Evolutionary conservation across 2,113 vertebrate genomes (phyloP).

Genomic region (Cricetomys ansorgei): DNA sequence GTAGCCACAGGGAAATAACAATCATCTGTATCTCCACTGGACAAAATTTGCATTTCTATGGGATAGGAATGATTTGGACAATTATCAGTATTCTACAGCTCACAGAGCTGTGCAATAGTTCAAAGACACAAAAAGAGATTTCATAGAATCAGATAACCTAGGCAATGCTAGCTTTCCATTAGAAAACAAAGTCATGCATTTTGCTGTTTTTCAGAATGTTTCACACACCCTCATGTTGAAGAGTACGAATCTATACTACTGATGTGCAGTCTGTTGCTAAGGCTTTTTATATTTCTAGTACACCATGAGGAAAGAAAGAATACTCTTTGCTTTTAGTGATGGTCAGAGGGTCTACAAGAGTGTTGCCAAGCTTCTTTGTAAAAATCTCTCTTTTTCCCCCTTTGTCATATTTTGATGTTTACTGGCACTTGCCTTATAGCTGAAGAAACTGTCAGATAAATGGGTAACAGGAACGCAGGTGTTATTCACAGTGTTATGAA

Average conservation of each 20-base stretch:
- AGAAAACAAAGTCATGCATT: neutral
- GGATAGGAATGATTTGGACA: neutral
- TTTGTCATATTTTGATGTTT: neutral
- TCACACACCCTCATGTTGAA: accelerated
- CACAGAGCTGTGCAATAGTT: neutral
- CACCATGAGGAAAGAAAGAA: neutral
- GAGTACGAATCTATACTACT: neutral
- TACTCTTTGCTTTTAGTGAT: neutral
- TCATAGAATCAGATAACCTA: neutral
- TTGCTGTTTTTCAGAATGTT: neutral
- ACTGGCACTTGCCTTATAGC: neutral
- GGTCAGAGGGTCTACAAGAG: neutral
- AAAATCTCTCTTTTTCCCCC: neutral
- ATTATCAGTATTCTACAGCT: neutral
- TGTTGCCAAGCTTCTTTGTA: neutral
- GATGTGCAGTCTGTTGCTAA: no score
- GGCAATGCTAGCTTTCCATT: neutral
- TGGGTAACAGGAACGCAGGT: neutral
- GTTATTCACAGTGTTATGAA: neutral
- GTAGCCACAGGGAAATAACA: neutral
- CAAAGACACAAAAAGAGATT: neutral
- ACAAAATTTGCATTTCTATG: neutral
- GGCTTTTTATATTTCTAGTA: neutral
- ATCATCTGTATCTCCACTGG: neutral
- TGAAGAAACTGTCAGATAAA: neutral